phyloP scores from a whole-genome alignment of 2,888 invertebrate genomes.

The Metacarcinus magister region DNA sequence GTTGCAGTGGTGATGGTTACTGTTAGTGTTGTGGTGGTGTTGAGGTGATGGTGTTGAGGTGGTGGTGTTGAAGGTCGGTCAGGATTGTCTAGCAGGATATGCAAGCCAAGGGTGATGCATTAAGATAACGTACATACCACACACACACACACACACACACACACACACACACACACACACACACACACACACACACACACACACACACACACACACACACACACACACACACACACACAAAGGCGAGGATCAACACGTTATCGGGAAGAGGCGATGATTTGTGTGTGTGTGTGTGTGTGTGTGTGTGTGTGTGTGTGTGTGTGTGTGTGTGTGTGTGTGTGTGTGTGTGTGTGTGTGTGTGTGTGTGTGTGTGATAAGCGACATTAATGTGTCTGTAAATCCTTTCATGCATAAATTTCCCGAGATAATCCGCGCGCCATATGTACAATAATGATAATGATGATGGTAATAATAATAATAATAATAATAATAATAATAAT shows the following conservation, averaged over 20 bases:
- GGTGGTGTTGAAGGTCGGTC: too few species aligned
- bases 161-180: not conserved
- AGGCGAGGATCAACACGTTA: too few species aligned
- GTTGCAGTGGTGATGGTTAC: too few species aligned
- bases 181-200: constrained; percentile 37
- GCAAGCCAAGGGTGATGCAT: not conserved
- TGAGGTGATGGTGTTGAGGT: too few species aligned
- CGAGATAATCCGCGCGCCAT: not conserved
- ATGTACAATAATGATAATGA: not conserved
- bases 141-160: too few species aligned
- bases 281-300: too few species aligned
- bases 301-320: not conserved
- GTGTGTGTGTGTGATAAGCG: not conserved
- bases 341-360: constrained; percentile 26
- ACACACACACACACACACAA: constrained; percentile 1
- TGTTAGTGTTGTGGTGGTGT: too few species aligned
- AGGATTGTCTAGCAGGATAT: not conserved
- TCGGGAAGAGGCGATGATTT: too few species aligned
- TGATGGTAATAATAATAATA: not conserved
- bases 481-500: not conserved
- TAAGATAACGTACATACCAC: too few species aligned
- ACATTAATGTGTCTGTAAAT: not conserved
- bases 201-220: constrained; percentile 36
- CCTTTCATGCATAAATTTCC: not conserved
- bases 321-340: constrained; percentile 26